A percentile compares a stretch with the other conserved stretches of the same genome.
These are phyloP conservation scores for Eulemur coronatus DNA, from an alignment of 2,797 vertebrate species.

Conservation along the genomic window DNA sequence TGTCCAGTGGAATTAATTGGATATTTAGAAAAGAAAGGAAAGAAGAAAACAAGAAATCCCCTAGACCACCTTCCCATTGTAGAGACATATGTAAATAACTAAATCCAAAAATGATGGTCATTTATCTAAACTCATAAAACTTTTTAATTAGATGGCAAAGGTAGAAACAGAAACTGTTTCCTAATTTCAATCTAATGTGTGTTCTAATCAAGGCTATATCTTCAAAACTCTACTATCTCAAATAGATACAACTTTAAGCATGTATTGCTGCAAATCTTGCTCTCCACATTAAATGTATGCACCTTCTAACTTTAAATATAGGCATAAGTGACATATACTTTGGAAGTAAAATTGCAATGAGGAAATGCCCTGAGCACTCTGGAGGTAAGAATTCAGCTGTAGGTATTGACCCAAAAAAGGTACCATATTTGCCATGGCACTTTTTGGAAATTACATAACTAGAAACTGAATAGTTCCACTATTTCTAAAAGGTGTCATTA, in stretches of 20 bases:
- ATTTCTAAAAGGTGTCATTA: not conserved
- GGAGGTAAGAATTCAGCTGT: not conserved
- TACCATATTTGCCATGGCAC: not conserved
- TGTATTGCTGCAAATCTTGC: not conserved
- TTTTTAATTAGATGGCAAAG: not conserved
- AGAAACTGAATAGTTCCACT: not conserved
- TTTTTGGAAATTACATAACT: not conserved
- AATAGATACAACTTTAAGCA: not conserved
- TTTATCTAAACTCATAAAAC: constrained; percentile 38
- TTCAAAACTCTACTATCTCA: not conserved
- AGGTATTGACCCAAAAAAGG: not conserved
- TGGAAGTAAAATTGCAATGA: not conserved
- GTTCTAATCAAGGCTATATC: not conserved
- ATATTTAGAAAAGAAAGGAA: not conserved
- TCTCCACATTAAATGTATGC: not conserved
- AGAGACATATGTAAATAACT: not conserved
- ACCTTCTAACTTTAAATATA: not conserved
- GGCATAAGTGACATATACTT: not conserved
- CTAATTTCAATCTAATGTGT: not conserved
- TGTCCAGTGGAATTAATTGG: not conserved
- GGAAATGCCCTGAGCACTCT: not conserved
- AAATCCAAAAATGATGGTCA: not conserved
- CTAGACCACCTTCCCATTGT: not conserved
- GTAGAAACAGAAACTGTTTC: not conserved
- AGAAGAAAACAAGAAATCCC: not conserved